These are phyloP conservation scores for Mus pahari DNA, from an alignment of 2,113 vertebrate species.

Conservation along the genomic window DNA sequence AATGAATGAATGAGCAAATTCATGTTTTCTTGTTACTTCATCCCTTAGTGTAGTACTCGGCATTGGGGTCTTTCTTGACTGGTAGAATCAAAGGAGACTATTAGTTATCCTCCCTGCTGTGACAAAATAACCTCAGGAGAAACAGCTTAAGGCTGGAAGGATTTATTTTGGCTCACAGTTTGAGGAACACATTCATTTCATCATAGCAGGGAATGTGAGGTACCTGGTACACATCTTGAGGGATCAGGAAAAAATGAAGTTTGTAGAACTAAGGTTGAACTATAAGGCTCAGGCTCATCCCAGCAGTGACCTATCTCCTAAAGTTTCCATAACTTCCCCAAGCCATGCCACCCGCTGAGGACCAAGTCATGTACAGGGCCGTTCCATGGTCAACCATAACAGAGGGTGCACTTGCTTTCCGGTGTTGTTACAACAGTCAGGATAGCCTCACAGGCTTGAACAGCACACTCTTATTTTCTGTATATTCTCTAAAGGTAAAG, in stretches of 20 bases:
- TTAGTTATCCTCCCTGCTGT: neutral
- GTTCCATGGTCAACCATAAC: neutral
- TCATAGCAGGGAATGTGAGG: neutral
- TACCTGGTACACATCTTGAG: neutral
- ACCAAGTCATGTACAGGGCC: neutral
- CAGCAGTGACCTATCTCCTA: neutral
- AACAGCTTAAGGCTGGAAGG: neutral
- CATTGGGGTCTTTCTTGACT: neutral
- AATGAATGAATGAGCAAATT: neutral
- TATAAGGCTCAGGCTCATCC: neutral
- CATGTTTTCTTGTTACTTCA: constrained; percentile 3
- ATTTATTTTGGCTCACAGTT: neutral
- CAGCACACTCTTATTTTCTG: neutral
- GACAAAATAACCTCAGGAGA: neutral
- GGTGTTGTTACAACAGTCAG: neutral
- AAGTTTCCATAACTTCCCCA: neutral
- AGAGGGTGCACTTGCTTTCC: neutral
- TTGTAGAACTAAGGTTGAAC: neutral
- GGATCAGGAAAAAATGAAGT: neutral
- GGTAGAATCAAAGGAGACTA: neutral
- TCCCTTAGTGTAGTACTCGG: neutral
- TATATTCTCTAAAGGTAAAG: neutral
- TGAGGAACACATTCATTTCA: neutral
- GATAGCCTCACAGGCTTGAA: neutral
- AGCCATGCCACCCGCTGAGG: neutral